Evolutionary conservation across 2,888 invertebrate genomes (phyloP).

Genomic region (Alloplasta piceator): DNA sequence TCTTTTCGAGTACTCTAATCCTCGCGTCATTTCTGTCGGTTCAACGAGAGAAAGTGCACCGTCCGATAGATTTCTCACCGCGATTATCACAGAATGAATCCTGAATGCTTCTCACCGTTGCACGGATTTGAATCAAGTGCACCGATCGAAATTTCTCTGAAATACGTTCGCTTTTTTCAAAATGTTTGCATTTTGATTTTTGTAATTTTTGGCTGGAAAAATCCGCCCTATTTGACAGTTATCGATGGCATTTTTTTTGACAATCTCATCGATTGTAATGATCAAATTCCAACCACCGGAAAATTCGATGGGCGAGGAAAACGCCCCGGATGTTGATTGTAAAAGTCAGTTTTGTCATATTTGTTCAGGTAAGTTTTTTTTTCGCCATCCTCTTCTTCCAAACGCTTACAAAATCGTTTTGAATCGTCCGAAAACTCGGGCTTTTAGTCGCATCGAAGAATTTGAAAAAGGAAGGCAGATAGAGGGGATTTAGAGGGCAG

Average conservation of each 20-base stretch:
- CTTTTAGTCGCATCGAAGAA: neutral
- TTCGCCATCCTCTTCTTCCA: conserved; percentile 17
- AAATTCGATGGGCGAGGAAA: neutral
- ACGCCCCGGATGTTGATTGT: conserved; percentile 54
- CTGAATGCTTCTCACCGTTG: too few species aligned
- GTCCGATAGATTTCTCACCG: conserved; percentile 1
- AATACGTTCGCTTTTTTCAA: too few species aligned
- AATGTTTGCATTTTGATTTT: too few species aligned
- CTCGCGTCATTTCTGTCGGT: conserved; percentile 9
- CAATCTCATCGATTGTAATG: too few species aligned
- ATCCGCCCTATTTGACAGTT: too few species aligned
- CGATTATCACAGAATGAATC: neutral
- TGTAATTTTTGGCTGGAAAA: too few species aligned
- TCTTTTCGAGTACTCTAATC: conserved; percentile 1
- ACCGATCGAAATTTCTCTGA: too few species aligned
- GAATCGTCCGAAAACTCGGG: neutral
- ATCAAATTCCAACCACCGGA: too few species aligned
- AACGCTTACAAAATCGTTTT: conserved; percentile 8
- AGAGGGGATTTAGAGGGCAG: conserved; percentile 16
- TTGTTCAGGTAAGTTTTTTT: conserved; percentile 19
- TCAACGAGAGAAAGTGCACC: conserved; percentile 12
- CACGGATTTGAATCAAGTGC: too few species aligned
- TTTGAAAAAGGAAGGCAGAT: neutral
- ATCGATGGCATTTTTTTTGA: too few species aligned
- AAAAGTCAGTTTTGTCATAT: conserved; percentile 41